A percentile compares a stretch with the other conserved stretches of the same genome.
phyloP scores from a whole-genome alignment of 35 echinoderm and acorn worm species.

The Heliocidaris tuberculata region DNA sequence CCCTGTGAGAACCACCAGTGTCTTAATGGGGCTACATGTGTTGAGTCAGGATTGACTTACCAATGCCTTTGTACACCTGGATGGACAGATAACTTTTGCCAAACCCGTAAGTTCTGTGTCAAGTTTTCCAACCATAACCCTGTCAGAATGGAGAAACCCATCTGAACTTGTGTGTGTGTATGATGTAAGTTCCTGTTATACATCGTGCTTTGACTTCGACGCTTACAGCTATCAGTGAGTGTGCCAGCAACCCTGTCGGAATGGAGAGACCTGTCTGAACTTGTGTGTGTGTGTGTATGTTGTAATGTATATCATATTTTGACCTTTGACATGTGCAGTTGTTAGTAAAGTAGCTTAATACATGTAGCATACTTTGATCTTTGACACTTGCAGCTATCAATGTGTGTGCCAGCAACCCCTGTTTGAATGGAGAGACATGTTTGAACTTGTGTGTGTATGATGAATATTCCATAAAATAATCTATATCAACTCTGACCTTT shows the following conservation, averaged over 20 bases:
- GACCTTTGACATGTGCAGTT: too few species aligned
- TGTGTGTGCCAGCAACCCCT: conserved; percentile 47
- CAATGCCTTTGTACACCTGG: conserved; percentile 57
- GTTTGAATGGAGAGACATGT: conserved; percentile 45
- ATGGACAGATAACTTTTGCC: conserved; percentile 59
- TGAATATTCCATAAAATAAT: too few species aligned
- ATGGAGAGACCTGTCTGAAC: not conserved
- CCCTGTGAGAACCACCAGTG: conserved; percentile 71
- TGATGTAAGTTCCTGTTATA: too few species aligned
- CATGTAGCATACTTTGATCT: too few species aligned
- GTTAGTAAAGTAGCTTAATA: too few species aligned
- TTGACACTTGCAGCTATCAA: conserved; percentile 31
- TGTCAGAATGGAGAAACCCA: not conserved
- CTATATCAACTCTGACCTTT: too few species aligned
- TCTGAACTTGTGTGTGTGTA: not conserved
- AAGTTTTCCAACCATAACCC: not conserved
- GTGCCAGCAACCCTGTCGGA: not conserved
- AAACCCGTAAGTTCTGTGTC: conserved; percentile 45
- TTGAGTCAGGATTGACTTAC: conserved; percentile 21
- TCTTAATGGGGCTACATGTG: conserved; percentile 71
- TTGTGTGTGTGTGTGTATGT: too few species aligned
- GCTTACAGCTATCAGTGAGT: not conserved
- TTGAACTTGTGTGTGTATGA: not conserved
- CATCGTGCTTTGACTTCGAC: not conserved
- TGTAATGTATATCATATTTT: too few species aligned